Base-by-base conservation (phyloP, 1,140 invertebrate genomes). In the Drosophila nasuta region DNA sequence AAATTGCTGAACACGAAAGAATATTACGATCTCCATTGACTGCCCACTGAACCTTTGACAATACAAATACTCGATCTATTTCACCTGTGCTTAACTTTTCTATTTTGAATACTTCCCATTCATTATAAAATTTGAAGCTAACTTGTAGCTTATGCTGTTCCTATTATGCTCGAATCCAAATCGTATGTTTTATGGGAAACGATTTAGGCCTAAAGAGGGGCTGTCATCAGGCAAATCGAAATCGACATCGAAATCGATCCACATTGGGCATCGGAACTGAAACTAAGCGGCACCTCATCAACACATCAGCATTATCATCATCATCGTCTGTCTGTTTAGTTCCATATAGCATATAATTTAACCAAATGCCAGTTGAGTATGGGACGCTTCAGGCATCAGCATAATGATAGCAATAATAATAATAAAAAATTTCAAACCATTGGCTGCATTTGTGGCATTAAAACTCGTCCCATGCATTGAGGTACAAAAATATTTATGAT, bases 281-380 rank as follows among this genome's bases (percentile, higher is more conserved):
- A 79, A 88, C 83, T 76, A 83, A 83, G 82, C 85, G 81, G 81
- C 83, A 88, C 83, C 83, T 88, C 83, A 88, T 88, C 83, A 88
- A 88, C 83, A 88, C 83, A 88, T 87, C 85, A 88, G 83, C 85
- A 88, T 88, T 88, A 89, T 81, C 81, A 89, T 46, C 63, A 65
- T 8, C 25, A 59, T 57, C 7, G 20, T 13, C 35, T 28, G 49
- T 41, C 38, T 43, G 5, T 43, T 43, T 43, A 43, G 41, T 15
- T 5, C 48, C 45, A 49, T 59, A 43, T 59, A 67, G 28, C 54
- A 67, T 67, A 62, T 60, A 41, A 48, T 74, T 59, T 59, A 60
- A 15, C n/a, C 10, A 52, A 15, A 49, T 25, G 17, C 64, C 64
- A 25, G 25, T 13, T 25, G 8, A 28, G 15, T 17, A 49, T 63